phyloP scores from a whole-genome alignment of 64 coral and sea anemone genomes.

The Trachythela sp. region DNA sequence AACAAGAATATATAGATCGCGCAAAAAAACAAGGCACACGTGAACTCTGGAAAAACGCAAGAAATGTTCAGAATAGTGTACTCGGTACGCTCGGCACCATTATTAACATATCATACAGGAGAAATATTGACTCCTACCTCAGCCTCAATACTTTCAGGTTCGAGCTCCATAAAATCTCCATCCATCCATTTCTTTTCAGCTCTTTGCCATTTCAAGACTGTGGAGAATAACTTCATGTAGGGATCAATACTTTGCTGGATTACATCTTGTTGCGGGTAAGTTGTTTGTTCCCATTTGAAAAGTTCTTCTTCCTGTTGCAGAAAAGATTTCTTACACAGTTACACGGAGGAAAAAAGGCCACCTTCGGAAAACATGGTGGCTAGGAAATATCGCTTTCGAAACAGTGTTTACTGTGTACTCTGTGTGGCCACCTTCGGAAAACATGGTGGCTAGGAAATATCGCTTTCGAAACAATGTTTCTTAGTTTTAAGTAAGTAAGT shows the following conservation, averaged over 20 bases:
- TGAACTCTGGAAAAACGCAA: too few species aligned
- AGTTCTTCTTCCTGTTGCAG: conserved; percentile 74
- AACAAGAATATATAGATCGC: too few species aligned
- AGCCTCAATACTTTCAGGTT: conserved; percentile 84
- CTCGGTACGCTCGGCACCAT: too few species aligned
- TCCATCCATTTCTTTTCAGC: conserved; percentile 99
- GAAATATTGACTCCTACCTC: conserved; percentile 50
- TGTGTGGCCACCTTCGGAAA: too few species aligned
- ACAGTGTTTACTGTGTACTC: too few species aligned
- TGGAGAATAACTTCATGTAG: conserved; percentile 92
- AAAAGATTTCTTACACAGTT: neutral
- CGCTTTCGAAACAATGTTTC: too few species aligned
- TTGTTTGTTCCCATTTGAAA: conserved; percentile 96
- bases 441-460: too few species aligned
- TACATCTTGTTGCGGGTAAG: conserved; percentile 76
- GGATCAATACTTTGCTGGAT: conserved; percentile 84
- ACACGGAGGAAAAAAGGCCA: neutral
- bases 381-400: too few species aligned
- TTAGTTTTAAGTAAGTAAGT: too few species aligned
- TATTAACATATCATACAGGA: neutral
- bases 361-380: too few species aligned
- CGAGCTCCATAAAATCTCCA: conserved; percentile 86
- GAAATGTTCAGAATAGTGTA: too few species aligned
- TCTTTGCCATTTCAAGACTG: conserved; percentile 89
- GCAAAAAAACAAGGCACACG: too few species aligned